Conservation (phyloP, 2,113 vertebrate species). For the Otus sunia region DNA sequence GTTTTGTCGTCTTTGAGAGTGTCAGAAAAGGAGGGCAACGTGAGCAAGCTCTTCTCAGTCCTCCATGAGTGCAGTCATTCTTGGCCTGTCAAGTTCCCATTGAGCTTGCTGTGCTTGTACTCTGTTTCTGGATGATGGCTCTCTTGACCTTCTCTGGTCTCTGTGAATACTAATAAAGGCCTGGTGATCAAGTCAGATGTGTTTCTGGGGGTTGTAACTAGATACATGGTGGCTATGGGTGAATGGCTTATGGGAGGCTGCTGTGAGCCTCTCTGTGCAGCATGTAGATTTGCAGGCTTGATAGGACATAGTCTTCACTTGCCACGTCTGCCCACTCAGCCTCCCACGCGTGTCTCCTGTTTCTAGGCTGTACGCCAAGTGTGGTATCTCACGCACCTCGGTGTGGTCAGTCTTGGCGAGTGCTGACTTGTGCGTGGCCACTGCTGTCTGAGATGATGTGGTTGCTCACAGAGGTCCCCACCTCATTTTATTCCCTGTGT, state of each 20-base stretch:
- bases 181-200: background rate
- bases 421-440: background rate
- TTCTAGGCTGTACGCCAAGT: background rate
- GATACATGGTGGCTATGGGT: background rate
- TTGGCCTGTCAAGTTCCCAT: slow-evolving; percentile 25
- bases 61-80: background rate
- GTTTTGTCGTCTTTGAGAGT: slow-evolving; percentile 8
- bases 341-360: background rate
- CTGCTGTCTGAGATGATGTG: background rate
- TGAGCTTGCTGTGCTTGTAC: background rate
- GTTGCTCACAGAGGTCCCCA: background rate
- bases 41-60: fast-evolving
- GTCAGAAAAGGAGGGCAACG: background rate
- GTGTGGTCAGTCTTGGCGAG: background rate
- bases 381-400: background rate
- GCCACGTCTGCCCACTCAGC: background rate
- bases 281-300: background rate
- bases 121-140: slow-evolving; percentile 20
- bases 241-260: background rate
- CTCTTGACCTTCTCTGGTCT: slow-evolving; percentile 50
- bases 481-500: background rate
- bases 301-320: background rate
- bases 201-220: background rate
- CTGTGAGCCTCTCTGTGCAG: background rate
- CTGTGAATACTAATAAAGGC: background rate